Evolutionary conservation across 2,113 vertebrate genomes (phyloP), one percentile per base, ranked within the genome.

Genomic region (Chrysochloris asiatica): DNA sequence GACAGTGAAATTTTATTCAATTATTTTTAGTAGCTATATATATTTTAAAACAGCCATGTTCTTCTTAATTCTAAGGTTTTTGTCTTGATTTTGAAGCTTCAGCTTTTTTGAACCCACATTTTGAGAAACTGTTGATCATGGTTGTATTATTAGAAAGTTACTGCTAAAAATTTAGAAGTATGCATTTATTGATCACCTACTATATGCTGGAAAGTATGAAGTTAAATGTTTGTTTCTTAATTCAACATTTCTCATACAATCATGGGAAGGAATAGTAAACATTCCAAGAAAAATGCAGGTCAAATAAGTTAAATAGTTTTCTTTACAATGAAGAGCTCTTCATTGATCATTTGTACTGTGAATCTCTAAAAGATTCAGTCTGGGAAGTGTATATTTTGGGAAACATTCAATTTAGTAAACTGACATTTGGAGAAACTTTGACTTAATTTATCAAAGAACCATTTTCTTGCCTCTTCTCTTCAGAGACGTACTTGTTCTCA

Each of bases 11-110:
- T 78, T 83, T 71, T 88, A 30, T 61, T 72, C 21, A 82, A 83
- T 92, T 94, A 86, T 91, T 82, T 94, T 81, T 69, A 72, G 21
- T 48, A 80, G 41, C 76, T 83, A 9, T n/a, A n/a, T n/a, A n/a
- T n/a, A n/a, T n/a, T n/a, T 67, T 86, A 79, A 78, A 41, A 84
- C 72, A 93, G 63, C 2, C 76, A 61, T 28, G 17, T 41, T 92
- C 81, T 86, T 86, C 33, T 28, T 77, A 84, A 93, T 76, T 63
- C n/a, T 88, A 45, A 88, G 56, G 8, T 85, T 91, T 87, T 80
- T 69, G 33, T 65, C 47, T 38, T 86, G 21, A 72, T 87, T 88
- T 16, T 73, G 33, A 77, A 84, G 28, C 48, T 86, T 92, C 9
- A 8, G 10, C 78, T 90, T 56, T 63, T 73, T 9, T 43, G 76